Conservation (phyloP, 2,113 vertebrate genomes). For the Hippolais icterina region DNA sequence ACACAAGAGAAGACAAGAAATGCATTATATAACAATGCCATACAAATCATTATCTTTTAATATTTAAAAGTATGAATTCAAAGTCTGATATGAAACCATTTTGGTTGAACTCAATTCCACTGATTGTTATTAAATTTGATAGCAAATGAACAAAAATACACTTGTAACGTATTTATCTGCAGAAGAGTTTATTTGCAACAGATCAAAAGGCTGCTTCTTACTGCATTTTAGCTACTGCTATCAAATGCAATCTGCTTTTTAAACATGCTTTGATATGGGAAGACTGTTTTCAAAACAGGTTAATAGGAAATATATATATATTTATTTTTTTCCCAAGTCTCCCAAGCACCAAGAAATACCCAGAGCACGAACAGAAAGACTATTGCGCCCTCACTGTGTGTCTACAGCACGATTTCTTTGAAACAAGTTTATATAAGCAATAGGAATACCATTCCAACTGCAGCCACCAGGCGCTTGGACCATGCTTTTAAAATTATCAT, state of each 20-base stretch:
- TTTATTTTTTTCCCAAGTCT: background rate
- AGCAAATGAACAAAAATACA: slow-evolving; percentile 75
- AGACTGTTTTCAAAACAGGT: slow-evolving; percentile 62
- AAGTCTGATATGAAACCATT: slow-evolving; percentile 72
- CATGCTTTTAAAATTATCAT: background rate
- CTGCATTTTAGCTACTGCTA: slow-evolving; percentile 71
- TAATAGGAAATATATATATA: slow-evolving; percentile 12
- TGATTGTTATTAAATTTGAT: slow-evolving; percentile 65
- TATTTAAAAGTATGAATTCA: slow-evolving; percentile 77
- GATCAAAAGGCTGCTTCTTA: slow-evolving; percentile 77
- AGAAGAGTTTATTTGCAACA: slow-evolving; percentile 62
- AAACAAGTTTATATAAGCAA: background rate
- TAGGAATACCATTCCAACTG: background rate
- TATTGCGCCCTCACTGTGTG: background rate
- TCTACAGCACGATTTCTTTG: background rate
- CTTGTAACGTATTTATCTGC: slow-evolving; percentile 77
- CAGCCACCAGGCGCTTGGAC: background rate
- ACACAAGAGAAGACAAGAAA: slow-evolving; percentile 77
- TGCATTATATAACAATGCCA: slow-evolving; percentile 72
- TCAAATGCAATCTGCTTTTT: slow-evolving; percentile 68
- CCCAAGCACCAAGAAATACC: slow-evolving; percentile 3
- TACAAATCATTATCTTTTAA: slow-evolving; percentile 75
- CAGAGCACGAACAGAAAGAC: background rate
- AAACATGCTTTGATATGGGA: slow-evolving; percentile 58
- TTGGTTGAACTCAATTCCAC: slow-evolving; percentile 69